Percentiles rank a stretch among this genome's conserved stretches.
These are phyloP conservation scores for Typhlichthys subterraneus DNA, from an alignment of 2,797 vertebrate species.

Conservation along the genomic window DNA sequence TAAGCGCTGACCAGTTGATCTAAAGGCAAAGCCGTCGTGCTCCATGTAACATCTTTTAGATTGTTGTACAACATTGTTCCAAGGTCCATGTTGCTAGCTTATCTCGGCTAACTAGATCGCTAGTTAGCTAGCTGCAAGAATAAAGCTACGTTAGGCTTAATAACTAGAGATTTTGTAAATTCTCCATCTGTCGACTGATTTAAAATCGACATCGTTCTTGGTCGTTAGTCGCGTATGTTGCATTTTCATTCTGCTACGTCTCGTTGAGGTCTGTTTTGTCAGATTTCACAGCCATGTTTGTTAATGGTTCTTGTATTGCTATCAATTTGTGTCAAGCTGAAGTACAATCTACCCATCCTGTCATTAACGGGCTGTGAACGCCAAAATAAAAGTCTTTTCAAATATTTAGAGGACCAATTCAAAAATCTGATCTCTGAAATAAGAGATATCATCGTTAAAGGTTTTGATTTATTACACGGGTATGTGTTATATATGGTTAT, in stretches of 20 bases:
- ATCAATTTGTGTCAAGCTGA: conserved; percentile 18
- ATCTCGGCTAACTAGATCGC: conserved; percentile 47
- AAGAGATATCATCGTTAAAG: too few species aligned
- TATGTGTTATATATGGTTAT: too few species aligned
- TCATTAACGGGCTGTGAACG: not conserved
- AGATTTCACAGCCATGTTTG: conserved; percentile 66
- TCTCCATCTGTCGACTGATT: conserved; percentile 27
- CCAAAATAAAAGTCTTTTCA: conserved; percentile 40
- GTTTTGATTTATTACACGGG: too few species aligned
- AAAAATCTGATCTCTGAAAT: too few species aligned
- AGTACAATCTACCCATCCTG: not conserved
- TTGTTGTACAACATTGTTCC: conserved; percentile 87
- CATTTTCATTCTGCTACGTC: conserved; percentile 26
- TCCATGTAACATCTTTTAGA: conserved; percentile 95
- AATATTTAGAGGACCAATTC: too few species aligned
- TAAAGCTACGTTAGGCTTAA: conserved; percentile 30
- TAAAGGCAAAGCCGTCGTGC: conserved; percentile 85
- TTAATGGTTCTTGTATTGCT: conserved; percentile 29
- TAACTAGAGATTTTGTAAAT: not conserved
- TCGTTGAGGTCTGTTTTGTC: conserved; percentile 26
- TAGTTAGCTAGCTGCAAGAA: conserved; percentile 56
- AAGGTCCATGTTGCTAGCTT: conserved; percentile 86
- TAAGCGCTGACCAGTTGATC: conserved; percentile 92
- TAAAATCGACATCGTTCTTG: conserved; percentile 9
- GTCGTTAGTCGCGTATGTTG: conserved; percentile 20